Evolutionary conservation across 2,113 vertebrate genomes (phyloP), one percentile per base, ranked within the genome.

Genomic region (human (Homo sapiens)): DNA sequence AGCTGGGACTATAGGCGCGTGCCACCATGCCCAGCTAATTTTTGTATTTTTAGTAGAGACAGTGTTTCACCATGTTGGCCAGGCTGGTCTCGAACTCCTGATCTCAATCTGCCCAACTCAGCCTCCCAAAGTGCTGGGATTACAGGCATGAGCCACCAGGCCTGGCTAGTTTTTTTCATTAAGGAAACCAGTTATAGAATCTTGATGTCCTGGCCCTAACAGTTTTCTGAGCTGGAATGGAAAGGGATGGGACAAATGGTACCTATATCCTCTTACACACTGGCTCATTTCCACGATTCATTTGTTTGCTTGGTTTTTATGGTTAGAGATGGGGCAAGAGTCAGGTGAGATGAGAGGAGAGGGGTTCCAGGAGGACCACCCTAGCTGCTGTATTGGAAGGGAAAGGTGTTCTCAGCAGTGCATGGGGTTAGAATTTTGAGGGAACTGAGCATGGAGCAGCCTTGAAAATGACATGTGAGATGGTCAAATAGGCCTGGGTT

Each of bases 271-370:
- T 80, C 55, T 84, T 38, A 52, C 55, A 89, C 16, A 52, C 13
- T 8, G 25, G 82, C 76, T 95, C 23, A 30, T 85, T 86, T 40
- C 45, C 59, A 82, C 13, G 16, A 22, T 78, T 81, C 22, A 40
- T 64, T 79, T 86, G 57, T 93, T 82, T 70, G 55, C 55, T 90
- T 93, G 66, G 57, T 57, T 68, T 96, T 91, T 52, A 48, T 64
- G 81, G 57, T 89, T 84, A 72, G n/a, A 79, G 66, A 45, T 78
- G 55, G 94, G 66, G 73, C 6, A 11, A 86, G 70, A 78, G 72
- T 81, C 87, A 73, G 81, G 45, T 59, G 45, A 13, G 38, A 79
- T 82, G 40, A 57, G 59, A 73, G 70, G 45, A 95, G 59, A 84
- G 82, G n/a, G 57, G 12, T 68, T 75, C 94, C 78, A 87, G 89